Percentiles rank a stretch among this genome's conserved stretches.
phyloP scores from a whole-genome alignment of 2,797 vertebrate genomes.

The Hydrophis major region DNA sequence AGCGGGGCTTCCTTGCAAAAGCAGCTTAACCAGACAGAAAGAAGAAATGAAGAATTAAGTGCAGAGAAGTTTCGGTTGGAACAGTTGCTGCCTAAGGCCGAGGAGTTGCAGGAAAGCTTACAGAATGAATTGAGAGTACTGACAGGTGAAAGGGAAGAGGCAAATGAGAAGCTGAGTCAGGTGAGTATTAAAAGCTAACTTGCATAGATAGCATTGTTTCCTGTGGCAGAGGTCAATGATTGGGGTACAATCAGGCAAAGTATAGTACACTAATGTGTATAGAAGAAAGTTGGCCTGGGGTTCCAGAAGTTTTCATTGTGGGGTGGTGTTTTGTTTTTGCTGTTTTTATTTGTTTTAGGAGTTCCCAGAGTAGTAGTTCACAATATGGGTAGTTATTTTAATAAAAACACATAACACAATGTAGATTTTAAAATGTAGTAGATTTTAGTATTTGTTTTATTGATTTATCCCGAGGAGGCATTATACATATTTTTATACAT shows the following conservation, averaged over 20 bases:
- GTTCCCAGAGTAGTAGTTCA: not conserved
- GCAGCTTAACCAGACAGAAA: constrained; percentile 60
- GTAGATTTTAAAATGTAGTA: not conserved
- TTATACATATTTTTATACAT: not conserved
- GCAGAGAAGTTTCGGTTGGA: constrained; percentile 68
- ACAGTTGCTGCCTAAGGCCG: constrained; percentile 68
- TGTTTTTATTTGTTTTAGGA: not conserved
- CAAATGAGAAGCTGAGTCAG: constrained; percentile 59
- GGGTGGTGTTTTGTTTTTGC: not conserved
- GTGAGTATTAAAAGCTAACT: constrained; percentile 61
- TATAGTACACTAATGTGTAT: not conserved
- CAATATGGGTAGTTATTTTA: not conserved
- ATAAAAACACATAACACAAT: not conserved
- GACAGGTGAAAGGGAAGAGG: constrained; percentile 69
- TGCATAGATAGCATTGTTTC: not conserved
- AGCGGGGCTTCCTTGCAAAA: constrained; percentile 66
- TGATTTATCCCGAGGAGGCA: not conserved
- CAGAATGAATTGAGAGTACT: constrained; percentile 61
- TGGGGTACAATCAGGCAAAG: not conserved
- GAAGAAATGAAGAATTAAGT: constrained; percentile 65
- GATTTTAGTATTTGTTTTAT: not conserved
- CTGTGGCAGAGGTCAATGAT: not conserved
- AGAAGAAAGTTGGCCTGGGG: not conserved
- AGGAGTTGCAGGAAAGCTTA: constrained; percentile 65
- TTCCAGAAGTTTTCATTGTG: not conserved